These are phyloP conservation scores for Chymomyza procnemis DNA, from an alignment of 2,888 invertebrate genomes.

Conservation along the genomic window DNA sequence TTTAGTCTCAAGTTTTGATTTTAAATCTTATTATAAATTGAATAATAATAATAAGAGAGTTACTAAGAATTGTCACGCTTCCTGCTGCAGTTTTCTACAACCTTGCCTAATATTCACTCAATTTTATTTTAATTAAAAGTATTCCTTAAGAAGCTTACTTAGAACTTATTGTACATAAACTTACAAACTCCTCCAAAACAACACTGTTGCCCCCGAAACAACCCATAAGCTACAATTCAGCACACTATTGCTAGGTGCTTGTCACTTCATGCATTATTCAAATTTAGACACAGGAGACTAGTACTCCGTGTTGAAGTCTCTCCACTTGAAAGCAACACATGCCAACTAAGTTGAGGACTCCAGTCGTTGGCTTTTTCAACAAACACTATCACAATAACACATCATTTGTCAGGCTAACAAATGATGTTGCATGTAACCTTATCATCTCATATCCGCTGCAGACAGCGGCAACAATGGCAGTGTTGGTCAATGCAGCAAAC, in stretches of 20 bases:
- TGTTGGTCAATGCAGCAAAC: slow-evolving; percentile 15
- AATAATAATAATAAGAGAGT: too few species aligned
- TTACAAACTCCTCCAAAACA: background rate
- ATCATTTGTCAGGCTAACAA: slow-evolving; percentile 71
- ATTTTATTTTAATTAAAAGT: too few species aligned
- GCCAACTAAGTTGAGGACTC: slow-evolving; percentile 14
- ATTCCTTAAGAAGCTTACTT: too few species aligned
- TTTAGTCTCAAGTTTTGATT: too few species aligned
- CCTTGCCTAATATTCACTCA: too few species aligned
- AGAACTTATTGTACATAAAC: too few species aligned
- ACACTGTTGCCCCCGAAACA: background rate
- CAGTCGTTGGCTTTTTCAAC: slow-evolving; percentile 21
- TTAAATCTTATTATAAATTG: too few species aligned
- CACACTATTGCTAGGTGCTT: background rate
- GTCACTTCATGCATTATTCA: slow-evolving; percentile 53
- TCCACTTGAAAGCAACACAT: slow-evolving; percentile 44
- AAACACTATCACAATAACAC: slow-evolving; percentile 66
- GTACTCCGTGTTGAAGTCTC: slow-evolving; percentile 40
- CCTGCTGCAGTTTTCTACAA: too few species aligned
- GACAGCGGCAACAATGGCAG: slow-evolving; percentile 41
- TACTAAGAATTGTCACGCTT: too few species aligned
- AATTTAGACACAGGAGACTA: slow-evolving; percentile 53
- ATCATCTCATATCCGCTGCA: slow-evolving; percentile 68
- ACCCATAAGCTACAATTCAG: background rate
- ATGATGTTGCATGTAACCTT: slow-evolving; percentile 72